Evolutionary conservation across 2,113 vertebrate species (phyloP), one percentile per base, ranked within the genome.

Genomic region (Synodontis membranacea): DNA sequence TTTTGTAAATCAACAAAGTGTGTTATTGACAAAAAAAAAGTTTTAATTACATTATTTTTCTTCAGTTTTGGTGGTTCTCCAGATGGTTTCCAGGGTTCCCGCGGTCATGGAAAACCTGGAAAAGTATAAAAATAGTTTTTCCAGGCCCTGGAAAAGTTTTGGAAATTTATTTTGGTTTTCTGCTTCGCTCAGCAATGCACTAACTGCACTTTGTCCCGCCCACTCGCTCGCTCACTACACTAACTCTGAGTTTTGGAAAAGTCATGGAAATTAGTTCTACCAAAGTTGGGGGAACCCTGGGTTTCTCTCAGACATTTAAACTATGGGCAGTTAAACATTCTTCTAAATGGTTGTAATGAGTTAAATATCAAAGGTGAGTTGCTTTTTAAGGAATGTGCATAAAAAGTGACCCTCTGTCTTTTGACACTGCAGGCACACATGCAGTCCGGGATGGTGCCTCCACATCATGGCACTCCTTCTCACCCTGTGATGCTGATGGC

Each of bases 401-500:
- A 37, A 21, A 46, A 75, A 48, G 44, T 31, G 28, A 48, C 28
- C 28, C 28, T 14, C 44, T 60, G 52, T 75, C 8, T 75, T 34
- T 78, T 50, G 14, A 5, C 56, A 34, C 37, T 95, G 91, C 94
- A 99, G 98, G 97, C 98, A 92, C 98, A 99, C 93, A 97, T 99
- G 96, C 98, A 99, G 96, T 98, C 98, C 91, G 97, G 98, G 91
- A 97, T 99, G 93, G 96, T 98, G 94, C 96, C 94, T 88, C 97
- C 96, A 90, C 98, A 99, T 95, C 98, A 96, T 88, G 93, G 93
- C 4, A 92, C 95, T 81, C 93, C 96, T 88, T 95, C 96, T 92
- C 98, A 99, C 94, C 96, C 97, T 50, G 97, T 99, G 97, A 99
- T 99, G 98, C 95, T 99, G 94, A 99, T 99, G 97, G 96, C 97